phyloP scores from a whole-genome alignment of 2,888 invertebrate genomes.

The Seira sanloemensis region DNA sequence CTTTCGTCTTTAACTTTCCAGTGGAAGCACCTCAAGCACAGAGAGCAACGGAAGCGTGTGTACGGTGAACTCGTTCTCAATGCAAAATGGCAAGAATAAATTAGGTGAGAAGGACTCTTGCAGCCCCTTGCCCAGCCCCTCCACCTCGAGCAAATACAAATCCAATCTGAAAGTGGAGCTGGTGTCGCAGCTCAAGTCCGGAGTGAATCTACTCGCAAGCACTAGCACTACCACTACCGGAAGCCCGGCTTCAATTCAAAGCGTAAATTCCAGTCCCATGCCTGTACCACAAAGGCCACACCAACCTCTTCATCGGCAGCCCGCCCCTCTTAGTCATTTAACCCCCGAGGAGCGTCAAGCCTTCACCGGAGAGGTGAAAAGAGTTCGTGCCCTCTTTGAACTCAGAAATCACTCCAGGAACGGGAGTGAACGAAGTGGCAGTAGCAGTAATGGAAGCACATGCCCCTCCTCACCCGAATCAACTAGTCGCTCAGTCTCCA shows the following conservation, averaged over 20 bases:
- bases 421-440: conserved; percentile 44
- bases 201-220: no score
- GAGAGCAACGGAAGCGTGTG: conserved; percentile 67
- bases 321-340: conserved; percentile 26
- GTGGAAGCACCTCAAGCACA: conserved; percentile 66
- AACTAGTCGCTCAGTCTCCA: conserved; percentile 43
- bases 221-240: background rate
- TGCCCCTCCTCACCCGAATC: conserved; percentile 61
- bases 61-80: conserved; percentile 64
- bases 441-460: conserved; percentile 59
- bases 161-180: conserved; percentile 59
- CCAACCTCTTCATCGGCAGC: conserved; percentile 26
- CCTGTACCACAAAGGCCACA: conserved; percentile 17
- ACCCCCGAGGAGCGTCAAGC: conserved; percentile 46
- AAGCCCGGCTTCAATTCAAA: background rate
- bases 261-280: background rate
- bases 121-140: background rate
- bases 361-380: conserved; percentile 65
- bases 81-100: conserved; percentile 42
- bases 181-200: conserved; percentile 46
- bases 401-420: conserved; percentile 54
- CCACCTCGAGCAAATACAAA: conserved; percentile 37
- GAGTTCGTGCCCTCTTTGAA: conserved; percentile 72
- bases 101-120: conserved; percentile 15
- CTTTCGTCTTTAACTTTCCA: no score